Percentiles rank a stretch among this genome's conserved stretches.
Evolutionary conservation across 2,113 vertebrate species (phyloP).

Genomic region (Pipa parva): DNA sequence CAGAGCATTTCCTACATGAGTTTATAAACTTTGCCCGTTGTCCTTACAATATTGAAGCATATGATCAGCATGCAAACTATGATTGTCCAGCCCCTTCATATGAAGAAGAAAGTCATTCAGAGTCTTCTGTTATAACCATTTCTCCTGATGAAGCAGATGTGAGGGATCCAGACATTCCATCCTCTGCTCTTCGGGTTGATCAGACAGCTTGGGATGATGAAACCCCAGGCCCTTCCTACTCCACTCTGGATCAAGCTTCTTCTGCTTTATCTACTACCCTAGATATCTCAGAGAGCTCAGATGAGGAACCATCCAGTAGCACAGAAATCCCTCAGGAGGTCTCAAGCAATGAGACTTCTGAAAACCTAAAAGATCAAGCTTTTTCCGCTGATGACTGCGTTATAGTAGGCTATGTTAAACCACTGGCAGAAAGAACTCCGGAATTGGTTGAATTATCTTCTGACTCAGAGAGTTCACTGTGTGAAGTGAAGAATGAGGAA

Average conservation of each 20-base stretch:
- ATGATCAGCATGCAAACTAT: constrained; percentile 86
- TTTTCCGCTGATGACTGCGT: constrained; percentile 74
- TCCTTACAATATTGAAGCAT: constrained; percentile 80
- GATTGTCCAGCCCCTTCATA: constrained; percentile 78
- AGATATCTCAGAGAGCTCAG: constrained; percentile 74
- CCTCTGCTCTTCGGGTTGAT: constrained; percentile 50
- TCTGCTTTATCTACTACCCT: constrained; percentile 62
- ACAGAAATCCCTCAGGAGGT: constrained; percentile 40
- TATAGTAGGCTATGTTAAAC: constrained; percentile 84
- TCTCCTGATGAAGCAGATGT: constrained; percentile 71
- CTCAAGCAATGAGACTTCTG: constrained; percentile 40
- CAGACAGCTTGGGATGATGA: constrained; percentile 89
- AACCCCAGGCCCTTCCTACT: constrained; percentile 84
- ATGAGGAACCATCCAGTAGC: constrained; percentile 62
- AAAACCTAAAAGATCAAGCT: constrained; percentile 50
- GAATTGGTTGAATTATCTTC: constrained; percentile 89
- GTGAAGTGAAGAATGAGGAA: constrained; percentile 59
- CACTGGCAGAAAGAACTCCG: constrained; percentile 82
- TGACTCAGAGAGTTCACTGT: constrained; percentile 71
- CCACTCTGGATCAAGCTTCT: constrained; percentile 64
- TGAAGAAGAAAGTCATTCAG: constrained; percentile 78
- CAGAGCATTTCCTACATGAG: constrained; percentile 87
- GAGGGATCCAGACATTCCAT: constrained; percentile 50
- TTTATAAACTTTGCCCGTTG: constrained; percentile 82
- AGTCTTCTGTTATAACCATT: constrained; percentile 85